Conservation (phyloP, 2,113 vertebrate species). For the Stercorarius parasiticus region DNA sequence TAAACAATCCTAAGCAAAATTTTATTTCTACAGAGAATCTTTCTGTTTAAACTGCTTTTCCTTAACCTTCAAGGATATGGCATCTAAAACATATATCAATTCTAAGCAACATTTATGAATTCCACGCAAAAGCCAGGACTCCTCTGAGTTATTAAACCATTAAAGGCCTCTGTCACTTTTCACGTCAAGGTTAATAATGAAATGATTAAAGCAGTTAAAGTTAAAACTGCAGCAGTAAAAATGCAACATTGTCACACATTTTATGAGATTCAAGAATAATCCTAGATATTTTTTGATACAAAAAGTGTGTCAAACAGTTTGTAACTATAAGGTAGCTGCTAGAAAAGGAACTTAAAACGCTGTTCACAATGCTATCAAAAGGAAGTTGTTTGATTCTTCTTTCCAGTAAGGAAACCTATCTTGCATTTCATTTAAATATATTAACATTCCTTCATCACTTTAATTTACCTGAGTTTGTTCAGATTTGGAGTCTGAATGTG, state of each 20-base stretch:
- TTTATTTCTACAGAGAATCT: neutral
- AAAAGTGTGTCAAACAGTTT: neutral
- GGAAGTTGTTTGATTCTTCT: neutral
- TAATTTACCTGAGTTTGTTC: neutral
- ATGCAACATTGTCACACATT: constrained; percentile 19
- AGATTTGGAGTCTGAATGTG: neutral
- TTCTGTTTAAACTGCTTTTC: neutral
- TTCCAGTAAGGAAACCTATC: neutral
- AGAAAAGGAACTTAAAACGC: neutral
- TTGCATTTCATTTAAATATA: neutral
- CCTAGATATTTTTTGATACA: neutral
- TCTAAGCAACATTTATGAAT: neutral
- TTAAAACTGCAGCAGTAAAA: constrained; percentile 49
- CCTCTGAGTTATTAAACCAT: constrained; percentile 36
- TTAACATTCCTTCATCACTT: neutral
- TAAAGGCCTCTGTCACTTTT: constrained; percentile 9
- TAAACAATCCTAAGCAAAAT: neutral
- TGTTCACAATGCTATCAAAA: neutral
- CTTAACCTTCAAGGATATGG: neutral
- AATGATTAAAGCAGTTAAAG: constrained; percentile 35
- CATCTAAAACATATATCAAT: neutral
- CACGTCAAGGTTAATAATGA: constrained; percentile 41
- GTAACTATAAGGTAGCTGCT: neutral
- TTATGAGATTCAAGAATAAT: constrained; percentile 8
- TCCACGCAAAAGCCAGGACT: neutral